These are phyloP conservation scores for Drosophila jambulina DNA, from an alignment of 1,140 invertebrate genomes.

Conservation along the genomic window DNA sequence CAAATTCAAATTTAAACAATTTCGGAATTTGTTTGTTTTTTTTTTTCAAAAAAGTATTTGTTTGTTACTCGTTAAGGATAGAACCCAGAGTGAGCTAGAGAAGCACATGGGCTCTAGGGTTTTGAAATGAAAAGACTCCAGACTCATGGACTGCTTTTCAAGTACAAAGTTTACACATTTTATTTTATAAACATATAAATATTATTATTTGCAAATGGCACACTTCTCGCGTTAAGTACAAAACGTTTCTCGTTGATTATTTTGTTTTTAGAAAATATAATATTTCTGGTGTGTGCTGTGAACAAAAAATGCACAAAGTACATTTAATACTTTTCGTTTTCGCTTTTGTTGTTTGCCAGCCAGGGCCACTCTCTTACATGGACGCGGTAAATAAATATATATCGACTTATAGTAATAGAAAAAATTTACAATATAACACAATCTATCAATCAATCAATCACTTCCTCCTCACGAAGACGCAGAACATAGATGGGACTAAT, in stretches of 20 bases:
- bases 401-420: constrained; percentile 57
- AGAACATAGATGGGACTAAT: constrained; percentile 41
- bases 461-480: constrained; percentile 19
- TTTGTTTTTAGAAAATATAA: constrained; percentile 13
- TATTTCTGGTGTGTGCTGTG: constrained; percentile 37
- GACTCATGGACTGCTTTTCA: neutral
- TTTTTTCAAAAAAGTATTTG: no score
- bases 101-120: no score
- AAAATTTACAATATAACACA: constrained; percentile 68
- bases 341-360: constrained; percentile 24
- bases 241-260: constrained; percentile 21
- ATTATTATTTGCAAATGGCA: constrained; percentile 66
- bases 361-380: constrained; percentile 31
- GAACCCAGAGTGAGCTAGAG: neutral
- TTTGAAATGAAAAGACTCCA: neutral
- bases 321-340: constrained; percentile 69
- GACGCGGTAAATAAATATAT: constrained; percentile 58
- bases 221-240: constrained; percentile 61
- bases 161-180: constrained; percentile 35
- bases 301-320: constrained; percentile 76
- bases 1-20: no score
- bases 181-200: constrained; percentile 41
- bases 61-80: no score
- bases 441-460: constrained; percentile 16
- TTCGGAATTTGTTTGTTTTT: neutral